Conservation (phyloP, 2,888 invertebrate species). For the Odontomyia ornata region DNA sequence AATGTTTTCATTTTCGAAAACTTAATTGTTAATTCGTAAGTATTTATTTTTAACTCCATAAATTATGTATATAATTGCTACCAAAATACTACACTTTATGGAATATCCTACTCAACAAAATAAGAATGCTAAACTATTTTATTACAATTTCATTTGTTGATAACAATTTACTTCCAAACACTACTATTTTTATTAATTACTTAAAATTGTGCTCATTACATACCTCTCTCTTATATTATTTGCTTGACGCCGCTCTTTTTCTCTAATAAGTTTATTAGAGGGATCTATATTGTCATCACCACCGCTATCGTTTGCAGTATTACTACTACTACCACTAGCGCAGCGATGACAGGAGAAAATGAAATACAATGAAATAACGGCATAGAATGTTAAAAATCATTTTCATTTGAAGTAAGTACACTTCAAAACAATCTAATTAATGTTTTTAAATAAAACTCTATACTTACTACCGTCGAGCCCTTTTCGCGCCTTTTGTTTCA, state of each 20-base stretch:
- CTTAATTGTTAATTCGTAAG: no score
- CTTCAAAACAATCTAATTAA: neutral
- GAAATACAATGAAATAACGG: conserved; percentile 13
- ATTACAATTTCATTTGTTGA: conserved; percentile 28
- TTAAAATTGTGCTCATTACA: conserved; percentile 60
- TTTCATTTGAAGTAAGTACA: neutral
- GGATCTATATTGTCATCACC: conserved; percentile 78
- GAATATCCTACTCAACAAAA: no score
- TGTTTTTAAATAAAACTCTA: conserved; percentile 45
- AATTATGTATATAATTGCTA: no score
- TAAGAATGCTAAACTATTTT: conserved; percentile 27
- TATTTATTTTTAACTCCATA: no score
- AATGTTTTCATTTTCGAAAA: no score
- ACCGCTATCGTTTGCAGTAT: conserved; percentile 75
- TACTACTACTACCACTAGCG: conserved; percentile 41
- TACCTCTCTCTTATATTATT: conserved; percentile 98
- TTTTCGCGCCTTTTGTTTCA: conserved; percentile 68
- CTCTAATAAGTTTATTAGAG: conserved; percentile 90
- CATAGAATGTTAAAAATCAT: conserved; percentile 24
- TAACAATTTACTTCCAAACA: conserved; percentile 19
- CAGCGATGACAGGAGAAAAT: conserved; percentile 33
- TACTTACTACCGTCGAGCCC: conserved; percentile 83
- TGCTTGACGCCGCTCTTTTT: conserved; percentile 93
- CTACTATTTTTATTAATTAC: conserved; percentile 12
- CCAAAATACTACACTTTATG: no score